phyloP scores from a whole-genome alignment of 2,113 vertebrate genomes.

The Sylvilagus bachmani region DNA sequence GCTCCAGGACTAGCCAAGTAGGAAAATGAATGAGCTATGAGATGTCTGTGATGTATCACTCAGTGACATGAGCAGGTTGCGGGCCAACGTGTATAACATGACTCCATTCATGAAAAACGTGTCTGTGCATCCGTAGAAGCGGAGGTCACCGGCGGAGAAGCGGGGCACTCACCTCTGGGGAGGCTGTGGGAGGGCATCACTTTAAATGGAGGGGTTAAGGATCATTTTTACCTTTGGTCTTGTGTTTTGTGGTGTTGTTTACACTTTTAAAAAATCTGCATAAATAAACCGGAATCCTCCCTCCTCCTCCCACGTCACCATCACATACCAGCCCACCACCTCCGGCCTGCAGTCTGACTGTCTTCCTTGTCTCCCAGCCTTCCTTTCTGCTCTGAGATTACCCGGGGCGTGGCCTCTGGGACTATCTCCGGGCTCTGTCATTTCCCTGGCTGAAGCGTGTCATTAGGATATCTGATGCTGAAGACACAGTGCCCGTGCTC shows the following conservation, averaged over 20 bases:
- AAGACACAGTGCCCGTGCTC: background rate
- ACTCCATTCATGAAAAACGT: background rate
- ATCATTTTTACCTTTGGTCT: background rate
- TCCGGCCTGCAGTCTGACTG: background rate
- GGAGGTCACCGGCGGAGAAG: background rate
- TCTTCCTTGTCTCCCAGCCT: constrained; percentile 60
- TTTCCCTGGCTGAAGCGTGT: constrained; percentile 64
- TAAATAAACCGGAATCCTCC: constrained; percentile 1
- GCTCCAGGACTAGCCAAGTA: background rate
- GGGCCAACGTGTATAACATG: background rate
- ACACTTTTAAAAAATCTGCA: background rate
- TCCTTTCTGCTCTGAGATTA: constrained; percentile 68
- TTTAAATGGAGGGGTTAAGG: background rate
- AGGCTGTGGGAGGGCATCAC: background rate
- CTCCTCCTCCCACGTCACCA: background rate
- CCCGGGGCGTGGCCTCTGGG: background rate
- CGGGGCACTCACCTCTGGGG: background rate
- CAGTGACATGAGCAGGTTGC: background rate
- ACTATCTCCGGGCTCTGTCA: constrained; percentile 39
- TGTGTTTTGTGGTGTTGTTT: background rate
- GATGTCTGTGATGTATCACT: background rate
- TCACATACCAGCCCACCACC: constrained; percentile 2
- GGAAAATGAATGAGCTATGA: background rate
- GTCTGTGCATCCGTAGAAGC: background rate
- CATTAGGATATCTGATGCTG: constrained; percentile 68